Base-by-base conservation (phyloP, 2,888 invertebrate species). In the Tortricodes alternella region DNA sequence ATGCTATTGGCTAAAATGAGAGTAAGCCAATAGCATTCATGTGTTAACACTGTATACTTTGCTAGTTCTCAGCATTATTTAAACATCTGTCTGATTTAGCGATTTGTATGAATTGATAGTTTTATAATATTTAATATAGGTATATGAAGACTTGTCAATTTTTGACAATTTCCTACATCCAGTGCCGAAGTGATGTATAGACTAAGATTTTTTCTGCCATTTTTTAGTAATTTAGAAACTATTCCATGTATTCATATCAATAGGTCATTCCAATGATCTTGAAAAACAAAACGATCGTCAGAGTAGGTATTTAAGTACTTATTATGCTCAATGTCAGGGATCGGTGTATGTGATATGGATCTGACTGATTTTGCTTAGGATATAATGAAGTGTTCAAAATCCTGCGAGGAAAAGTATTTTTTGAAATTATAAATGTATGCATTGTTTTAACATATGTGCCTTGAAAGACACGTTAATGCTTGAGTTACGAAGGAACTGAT, bases 331-430 rank as follows among this genome's bases (percentile, higher is more conserved):
- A 50, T 38, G 23, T 32, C 44, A 34, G 56, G n/a, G n/a, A 56
- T 23, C 50, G 44, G 62, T 70, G 67, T 66, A 71, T 80, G 78
- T 84, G 84, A 84, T 85, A 83, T 71, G 66, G 71, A 72, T 73
- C 70, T 65, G 86, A 88, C 86, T 86, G 87, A 87, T 81, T 68
- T 63, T 64, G 55, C 60, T 66, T 70, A 70, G 69, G 62, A 62
- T 71, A 67, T 68, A 69, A 62, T 76, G 76, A 73, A 60, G 64
- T 68, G 63, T 68, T 73, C 68, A 67, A 70, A 73, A 65, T 68
- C 79, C 77, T 80, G 63, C 80, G 80, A 78, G 80, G 80, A 80
- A 74, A 70, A 70, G 56, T 61, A 64, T 60, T 43, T 7, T 16
- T 24, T 46, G 41, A 41, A 53, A 43, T 49, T 48, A 38, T 56